phyloP scores from a whole-genome alignment of 2,797 vertebrate species.

The Pantherophis vulpinus region DNA sequence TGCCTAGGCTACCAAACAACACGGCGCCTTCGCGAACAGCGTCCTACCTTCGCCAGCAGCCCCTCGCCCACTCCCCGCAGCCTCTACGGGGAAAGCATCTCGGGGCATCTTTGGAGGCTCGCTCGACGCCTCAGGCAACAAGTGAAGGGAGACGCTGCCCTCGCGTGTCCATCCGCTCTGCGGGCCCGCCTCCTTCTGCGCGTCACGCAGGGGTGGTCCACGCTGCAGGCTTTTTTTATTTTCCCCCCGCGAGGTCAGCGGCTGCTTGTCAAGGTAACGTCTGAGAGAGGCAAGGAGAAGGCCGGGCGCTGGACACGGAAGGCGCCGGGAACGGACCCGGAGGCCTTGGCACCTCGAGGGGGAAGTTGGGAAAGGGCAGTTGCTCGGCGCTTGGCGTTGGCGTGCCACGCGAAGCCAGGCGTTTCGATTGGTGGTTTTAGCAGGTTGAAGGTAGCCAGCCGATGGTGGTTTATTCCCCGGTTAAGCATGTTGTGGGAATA shows the following conservation, averaged over 20 bases:
- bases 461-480: not conserved
- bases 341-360: not conserved
- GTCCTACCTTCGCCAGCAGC: constrained; percentile 21
- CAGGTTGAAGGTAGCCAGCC: not conserved
- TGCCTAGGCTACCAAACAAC: constrained; percentile 54
- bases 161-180: not conserved
- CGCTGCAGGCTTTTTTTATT: not conserved
- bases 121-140: not conserved
- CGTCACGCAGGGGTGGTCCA: not conserved
- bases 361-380: not conserved
- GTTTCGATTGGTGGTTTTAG: not conserved
- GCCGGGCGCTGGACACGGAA: not conserved
- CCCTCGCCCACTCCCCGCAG: constrained; percentile 69
- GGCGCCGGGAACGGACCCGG: not conserved
- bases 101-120: not conserved
- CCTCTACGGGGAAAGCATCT: constrained; percentile 51
- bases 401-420: not conserved
- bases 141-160: not conserved
- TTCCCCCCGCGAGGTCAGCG: not conserved
- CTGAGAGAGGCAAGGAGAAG: not conserved
- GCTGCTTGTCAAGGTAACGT: not conserved
- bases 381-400: not conserved
- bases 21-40: not conserved
- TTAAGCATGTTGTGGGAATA: not conserved
- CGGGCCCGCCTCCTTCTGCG: not conserved